Base-by-base conservation (phyloP, 2,113 vertebrate species). In the Chaenocephalus aceratus region DNA sequence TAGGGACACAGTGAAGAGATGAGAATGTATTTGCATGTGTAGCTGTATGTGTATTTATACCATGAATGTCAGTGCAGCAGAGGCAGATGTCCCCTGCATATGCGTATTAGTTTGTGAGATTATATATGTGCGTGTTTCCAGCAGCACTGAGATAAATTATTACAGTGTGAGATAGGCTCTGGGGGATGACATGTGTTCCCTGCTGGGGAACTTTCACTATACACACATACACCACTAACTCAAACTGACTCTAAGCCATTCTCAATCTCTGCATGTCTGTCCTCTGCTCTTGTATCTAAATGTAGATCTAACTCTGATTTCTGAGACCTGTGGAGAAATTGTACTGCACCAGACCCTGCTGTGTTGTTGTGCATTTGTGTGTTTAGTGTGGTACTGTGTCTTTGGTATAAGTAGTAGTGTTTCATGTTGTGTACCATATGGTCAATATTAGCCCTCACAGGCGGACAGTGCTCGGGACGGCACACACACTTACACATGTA, bases 401-500 rank as follows among this genome's bases (percentile, higher is more conserved):
- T 68, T 59, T 56, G 71, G 58, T 77, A 83, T 74, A 62, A 65
- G 30, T 57, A 36, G 36, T 6, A 1, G 36, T 75, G 75, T 85
- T 58, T 79, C 58, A 53, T 85, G 75, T 85, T 87, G 63, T 23
- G 53, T 81, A 46, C 75, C 79, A 83, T 88, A 86, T 89, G 87
- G 80, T 85, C 58, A 77, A 79, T 72, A 90, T 91, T 79, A 89
- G 67, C 65, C 79, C 80, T 63, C 78, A 59, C 65, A 52, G 66
- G 57, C 6, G 73, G 73, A 83, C 53, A 53, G 56, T 46, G 73
- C 72, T 44, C n/a, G 52, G 56, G 86, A 63, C 48, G 11, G 69
- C 34, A 68, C 65, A 60, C 67, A 41, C 18, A 41, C 46, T 51
- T n/a, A 77, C 30, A 23, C 57, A 59, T 0, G 13, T 13, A 34